These are phyloP conservation scores for Pelmatolapia mariae DNA, from an alignment of 2,113 vertebrate species.

Conservation along the genomic window DNA sequence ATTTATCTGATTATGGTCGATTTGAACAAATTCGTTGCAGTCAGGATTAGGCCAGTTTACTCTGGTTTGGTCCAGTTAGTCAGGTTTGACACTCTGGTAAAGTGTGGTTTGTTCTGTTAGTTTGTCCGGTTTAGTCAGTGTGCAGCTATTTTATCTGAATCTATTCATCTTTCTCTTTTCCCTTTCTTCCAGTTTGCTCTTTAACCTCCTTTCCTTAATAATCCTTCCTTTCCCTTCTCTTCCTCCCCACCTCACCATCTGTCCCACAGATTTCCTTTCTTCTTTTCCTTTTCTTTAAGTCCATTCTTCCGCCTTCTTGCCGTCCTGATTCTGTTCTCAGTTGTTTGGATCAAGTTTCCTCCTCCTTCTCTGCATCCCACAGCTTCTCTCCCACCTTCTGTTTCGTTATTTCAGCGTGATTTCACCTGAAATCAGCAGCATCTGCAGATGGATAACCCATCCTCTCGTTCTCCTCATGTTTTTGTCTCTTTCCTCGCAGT, in stretches of 20 bases:
- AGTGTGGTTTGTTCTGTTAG: neutral
- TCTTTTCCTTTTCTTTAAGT: neutral
- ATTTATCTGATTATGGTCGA: neutral
- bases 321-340: neutral
- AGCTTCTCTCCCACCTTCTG: neutral
- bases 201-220: neutral
- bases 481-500: conserved; percentile 53
- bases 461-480: neutral
- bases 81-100: neutral
- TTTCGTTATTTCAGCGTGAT: neutral
- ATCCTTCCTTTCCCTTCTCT: neutral
- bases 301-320: neutral
- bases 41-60: neutral
- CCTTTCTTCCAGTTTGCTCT: neutral
- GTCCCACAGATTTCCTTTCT: neutral
- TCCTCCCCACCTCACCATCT: neutral
- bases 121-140: neutral
- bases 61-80: neutral
- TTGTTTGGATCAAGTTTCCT: neutral
- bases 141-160: neutral
- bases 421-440: neutral
- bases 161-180: neutral
- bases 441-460: neutral
- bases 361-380: neutral
- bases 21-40: fast-evolving